Evolutionary conservation across 1,140 invertebrate genomes (phyloP), one percentile per base, ranked within the genome.

Genomic region (Diachasmimorpha longicaudata): DNA sequence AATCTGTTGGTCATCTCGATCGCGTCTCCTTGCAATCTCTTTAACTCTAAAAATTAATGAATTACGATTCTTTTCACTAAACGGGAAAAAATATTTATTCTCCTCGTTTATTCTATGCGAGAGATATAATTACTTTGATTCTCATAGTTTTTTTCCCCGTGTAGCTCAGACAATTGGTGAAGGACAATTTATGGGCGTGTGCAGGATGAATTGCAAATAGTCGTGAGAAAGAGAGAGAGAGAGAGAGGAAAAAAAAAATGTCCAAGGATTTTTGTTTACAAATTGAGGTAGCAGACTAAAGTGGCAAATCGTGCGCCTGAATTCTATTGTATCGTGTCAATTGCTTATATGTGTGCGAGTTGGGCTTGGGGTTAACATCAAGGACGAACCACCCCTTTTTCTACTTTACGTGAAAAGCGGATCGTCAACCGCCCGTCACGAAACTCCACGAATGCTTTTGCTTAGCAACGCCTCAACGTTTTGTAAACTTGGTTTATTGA

Each of bases 231-330:
- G 31, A 31, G 6, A 31, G 6, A 31, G 31, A 31, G 31, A 31
- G 31, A n/a, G n/a, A n/a, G n/a, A 5, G 37, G 37, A 42, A 42
- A 42, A 42, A 42, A 42, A 52, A 52, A 52, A 52, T 9, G 48
- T 19, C 48, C 48, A 52, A 19, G 48, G 25, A 36, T 58, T 58
- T 31, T 31, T 55, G n/a, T 21, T 16, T 46, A 31, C 16, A 19
- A 31, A 72, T 48, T 72, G 70, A 72, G 58, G 58, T 42, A 74
- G 72, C 58, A 74, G 55, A 74, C 72, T 74, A 74, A 74, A 74
- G 72, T 74, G 55, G 72, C 55, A 63, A 31, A 63, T 63, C 58
- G 58, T 63, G 58, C 58, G 58, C 19, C 58, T 63, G 58, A 63
- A 63, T 63, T 1, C 58, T 63, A 63, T 21, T 67, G 37, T 72